Percentiles rank a stretch among this genome's conserved stretches.
These are phyloP conservation scores for Prietella phreatophila DNA, from an alignment of 2,113 vertebrate genomes.

Conservation along the genomic window DNA sequence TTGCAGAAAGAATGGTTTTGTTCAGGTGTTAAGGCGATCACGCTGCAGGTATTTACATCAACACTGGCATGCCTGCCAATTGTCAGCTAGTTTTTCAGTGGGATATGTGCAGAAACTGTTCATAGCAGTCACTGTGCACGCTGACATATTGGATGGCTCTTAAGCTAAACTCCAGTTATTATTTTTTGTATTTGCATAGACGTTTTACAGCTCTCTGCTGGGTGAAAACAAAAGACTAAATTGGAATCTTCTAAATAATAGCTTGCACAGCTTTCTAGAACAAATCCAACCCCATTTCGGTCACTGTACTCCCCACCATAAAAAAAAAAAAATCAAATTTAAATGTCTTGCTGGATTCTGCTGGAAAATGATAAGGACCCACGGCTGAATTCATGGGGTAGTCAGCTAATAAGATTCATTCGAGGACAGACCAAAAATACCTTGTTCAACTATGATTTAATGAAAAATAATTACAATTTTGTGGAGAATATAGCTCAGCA, in stretches of 20 bases:
- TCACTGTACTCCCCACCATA: background rate
- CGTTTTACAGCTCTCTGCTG: background rate
- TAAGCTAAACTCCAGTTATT: background rate
- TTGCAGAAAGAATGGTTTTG: conserved; percentile 28
- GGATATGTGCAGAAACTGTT: conserved; percentile 29
- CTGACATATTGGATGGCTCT: background rate
- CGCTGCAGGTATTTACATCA: conserved; percentile 33
- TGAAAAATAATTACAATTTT: background rate
- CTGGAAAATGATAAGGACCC: background rate
- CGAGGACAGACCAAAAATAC: background rate
- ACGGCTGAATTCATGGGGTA: background rate
- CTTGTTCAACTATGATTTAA: background rate
- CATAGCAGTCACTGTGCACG: conserved; percentile 1
- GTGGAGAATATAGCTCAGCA: background rate
- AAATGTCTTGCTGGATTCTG: background rate
- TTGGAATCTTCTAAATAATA: conserved; percentile 1
- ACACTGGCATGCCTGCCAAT: background rate
- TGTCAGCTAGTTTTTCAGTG: conserved; percentile 28
- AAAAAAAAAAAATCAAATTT: background rate
- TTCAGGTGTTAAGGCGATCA: conserved; percentile 14
- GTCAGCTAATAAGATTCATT: background rate
- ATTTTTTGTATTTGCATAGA: background rate
- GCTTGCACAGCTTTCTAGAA: background rate
- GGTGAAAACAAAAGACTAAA: background rate
- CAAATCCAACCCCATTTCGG: background rate